These are phyloP conservation scores for Danio kyathit DNA, from an alignment of 2,797 vertebrate species.

Conservation along the genomic window DNA sequence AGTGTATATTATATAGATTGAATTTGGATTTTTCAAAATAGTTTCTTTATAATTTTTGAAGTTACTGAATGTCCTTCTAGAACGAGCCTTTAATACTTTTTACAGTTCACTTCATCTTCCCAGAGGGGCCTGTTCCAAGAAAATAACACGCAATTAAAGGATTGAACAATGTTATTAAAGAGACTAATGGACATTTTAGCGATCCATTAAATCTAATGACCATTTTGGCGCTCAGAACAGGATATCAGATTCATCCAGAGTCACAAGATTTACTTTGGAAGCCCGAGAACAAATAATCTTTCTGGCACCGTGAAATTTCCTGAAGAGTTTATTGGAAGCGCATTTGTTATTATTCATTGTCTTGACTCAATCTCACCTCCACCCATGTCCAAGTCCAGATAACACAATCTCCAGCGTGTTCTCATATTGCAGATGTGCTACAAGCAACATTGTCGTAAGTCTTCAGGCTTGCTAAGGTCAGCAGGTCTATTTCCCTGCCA, in stretches of 20 bases:
- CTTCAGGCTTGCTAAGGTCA: constrained; percentile 35
- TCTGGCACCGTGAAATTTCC: background rate
- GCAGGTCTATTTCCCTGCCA: constrained; percentile 45
- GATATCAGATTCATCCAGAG: background rate
- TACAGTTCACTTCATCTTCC: constrained; percentile 27
- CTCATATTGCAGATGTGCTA: constrained; percentile 13
- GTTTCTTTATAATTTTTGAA: too few species aligned
- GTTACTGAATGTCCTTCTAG: background rate
- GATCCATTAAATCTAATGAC: constrained; percentile 47
- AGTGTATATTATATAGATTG: too few species aligned
- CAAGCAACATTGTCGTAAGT: constrained; percentile 1
- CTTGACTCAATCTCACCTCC: background rate
- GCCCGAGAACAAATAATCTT: background rate
- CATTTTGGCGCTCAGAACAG: constrained; percentile 10
- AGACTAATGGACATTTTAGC: constrained; percentile 44
- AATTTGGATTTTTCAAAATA: too few species aligned
- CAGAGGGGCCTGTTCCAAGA: background rate
- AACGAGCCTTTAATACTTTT: background rate
- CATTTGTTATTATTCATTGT: constrained; percentile 6
- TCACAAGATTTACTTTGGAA: constrained; percentile 28
- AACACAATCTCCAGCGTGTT: constrained; percentile 2
- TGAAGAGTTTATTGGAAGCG: constrained; percentile 23
- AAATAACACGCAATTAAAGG: constrained; percentile 42
- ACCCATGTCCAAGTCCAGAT: constrained; percentile 36
- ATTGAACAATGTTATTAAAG: constrained; percentile 47